Conservation (phyloP, 1,140 invertebrate species). For the Portunus trituberculatus region DNA sequence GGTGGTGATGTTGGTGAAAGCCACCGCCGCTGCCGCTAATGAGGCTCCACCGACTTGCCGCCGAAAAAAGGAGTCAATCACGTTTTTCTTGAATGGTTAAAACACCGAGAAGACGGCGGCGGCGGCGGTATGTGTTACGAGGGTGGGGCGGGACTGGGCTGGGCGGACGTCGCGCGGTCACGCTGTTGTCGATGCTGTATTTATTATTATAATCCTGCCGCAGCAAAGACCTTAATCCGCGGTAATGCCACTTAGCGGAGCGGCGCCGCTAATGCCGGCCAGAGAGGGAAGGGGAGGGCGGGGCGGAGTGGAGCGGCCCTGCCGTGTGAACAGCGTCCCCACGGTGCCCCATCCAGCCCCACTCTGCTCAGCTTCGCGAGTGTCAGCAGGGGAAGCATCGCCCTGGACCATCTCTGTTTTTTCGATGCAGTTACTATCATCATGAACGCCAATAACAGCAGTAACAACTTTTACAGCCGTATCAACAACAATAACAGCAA, state of each 20-base stretch:
- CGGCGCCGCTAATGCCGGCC: neutral
- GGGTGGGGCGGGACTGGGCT: neutral
- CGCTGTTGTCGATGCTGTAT: neutral
- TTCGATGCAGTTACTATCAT: too few species aligned
- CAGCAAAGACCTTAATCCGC: constrained; percentile 53
- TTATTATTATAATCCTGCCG: constrained; percentile 58
- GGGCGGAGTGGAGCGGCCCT: neutral
- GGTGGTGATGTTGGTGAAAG: too few species aligned
- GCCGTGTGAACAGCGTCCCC: constrained; percentile 48
- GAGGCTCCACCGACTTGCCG: too few species aligned
- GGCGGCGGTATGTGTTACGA: neutral
- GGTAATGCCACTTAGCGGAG: constrained; percentile 53
- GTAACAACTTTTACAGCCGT: too few species aligned
- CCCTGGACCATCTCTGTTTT: too few species aligned
- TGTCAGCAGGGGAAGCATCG: neutral
- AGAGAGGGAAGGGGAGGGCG: constrained; percentile 9
- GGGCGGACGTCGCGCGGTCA: neutral
- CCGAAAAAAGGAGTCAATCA: neutral
- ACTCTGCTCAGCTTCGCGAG: neutral
- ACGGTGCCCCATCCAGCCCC: neutral
- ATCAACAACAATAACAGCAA: too few species aligned
- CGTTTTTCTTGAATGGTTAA: neutral
- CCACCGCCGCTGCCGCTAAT: too few species aligned
- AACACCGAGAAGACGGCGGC: too few species aligned
- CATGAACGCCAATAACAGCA: too few species aligned